These are phyloP conservation scores for Gortyna flavago DNA, from an alignment of 2,888 invertebrate species.

Conservation along the genomic window DNA sequence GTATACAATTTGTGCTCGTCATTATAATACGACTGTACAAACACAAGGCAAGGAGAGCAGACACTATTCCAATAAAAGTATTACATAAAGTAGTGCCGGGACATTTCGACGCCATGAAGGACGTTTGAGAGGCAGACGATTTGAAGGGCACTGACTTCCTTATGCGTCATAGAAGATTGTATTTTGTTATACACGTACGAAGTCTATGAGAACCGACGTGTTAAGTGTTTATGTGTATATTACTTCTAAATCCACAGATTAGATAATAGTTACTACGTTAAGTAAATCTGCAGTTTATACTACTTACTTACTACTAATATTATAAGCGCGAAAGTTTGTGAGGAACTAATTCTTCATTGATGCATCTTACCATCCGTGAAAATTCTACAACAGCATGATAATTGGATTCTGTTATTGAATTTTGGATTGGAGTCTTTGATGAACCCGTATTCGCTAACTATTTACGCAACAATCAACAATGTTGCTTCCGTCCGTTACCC, in stretches of 20 bases:
- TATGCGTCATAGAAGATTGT: constrained; percentile 37
- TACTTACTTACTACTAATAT: not conserved
- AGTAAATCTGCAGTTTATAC: not conserved
- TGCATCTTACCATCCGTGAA: too few species aligned
- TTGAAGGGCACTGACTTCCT: constrained; percentile 49
- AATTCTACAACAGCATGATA: too few species aligned
- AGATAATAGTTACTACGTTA: not conserved
- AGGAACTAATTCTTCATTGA: not conserved
- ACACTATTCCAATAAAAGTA: constrained; percentile 18
- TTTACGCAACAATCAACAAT: constrained; percentile 7
- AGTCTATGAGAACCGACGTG: constrained; percentile 15
- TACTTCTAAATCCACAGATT: not conserved
- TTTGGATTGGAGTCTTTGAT: not conserved
- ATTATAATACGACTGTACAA: not conserved
- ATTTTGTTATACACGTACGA: constrained; percentile 20
- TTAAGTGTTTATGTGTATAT: not conserved
- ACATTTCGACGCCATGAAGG: constrained; percentile 31
- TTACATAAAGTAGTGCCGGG: constrained; percentile 24
- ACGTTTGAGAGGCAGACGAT: constrained; percentile 27
- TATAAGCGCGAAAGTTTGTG: too few species aligned
- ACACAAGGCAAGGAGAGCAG: not conserved
- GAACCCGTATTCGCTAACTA: not conserved
- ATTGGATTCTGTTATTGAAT: too few species aligned
- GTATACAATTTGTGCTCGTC: not conserved
- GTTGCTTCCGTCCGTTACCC: not conserved